Base-by-base conservation (phyloP, 2,797 vertebrate species). In the Loriculus beryllinus region DNA sequence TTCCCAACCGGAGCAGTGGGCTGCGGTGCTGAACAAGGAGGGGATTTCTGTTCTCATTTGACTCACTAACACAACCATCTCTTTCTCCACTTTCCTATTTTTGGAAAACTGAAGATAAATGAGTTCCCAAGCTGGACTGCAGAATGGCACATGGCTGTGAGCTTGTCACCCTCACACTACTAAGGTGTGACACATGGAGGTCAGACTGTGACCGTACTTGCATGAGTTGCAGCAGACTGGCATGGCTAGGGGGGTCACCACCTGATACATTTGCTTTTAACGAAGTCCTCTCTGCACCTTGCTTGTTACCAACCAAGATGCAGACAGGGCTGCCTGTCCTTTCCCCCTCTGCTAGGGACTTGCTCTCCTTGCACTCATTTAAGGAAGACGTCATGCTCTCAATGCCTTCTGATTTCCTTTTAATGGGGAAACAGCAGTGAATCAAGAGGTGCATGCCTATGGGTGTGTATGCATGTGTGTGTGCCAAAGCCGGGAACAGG, bases 381-480 rank as follows among this genome's bases (percentile, higher is more conserved):
- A 40, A 47, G 33, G 49, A 89, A 83, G 35, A 40, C 6, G 18
- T 39, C 21, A 64, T 29, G 9, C 31, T 86, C 51, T 40, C 9
- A 8, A 5, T 39, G 63, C 20, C 25, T 16, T 11, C 5, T 18
- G 37, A 11, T 52, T 72, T 63, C 43, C 31, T 84, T 92, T 68
- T 52, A 72, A 40, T 2, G 12, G 26, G 26, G 40, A 81, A 71
- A 21, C 6, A 68, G 19, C 51, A 45, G 33, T 4, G 37, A 74
- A 28, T 39, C 23, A n/a, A 72, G 25, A 14, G 14, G 14, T 25
- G 19, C 3, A 19, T 6, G 12, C 19, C 14, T 7, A 35, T 13
- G 31, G 4, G 33, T 13, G 31, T 25, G 16, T 9, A 14, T 11
- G 29, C 6, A 9, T 1, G 2, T 4, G 3, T 1, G 1, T 6